A percentile compares a stretch with the other conserved stretches of the same genome.
Conservation (phyloP, 2,888 invertebrate species). For the Lycophotia porphyrea region DNA sequence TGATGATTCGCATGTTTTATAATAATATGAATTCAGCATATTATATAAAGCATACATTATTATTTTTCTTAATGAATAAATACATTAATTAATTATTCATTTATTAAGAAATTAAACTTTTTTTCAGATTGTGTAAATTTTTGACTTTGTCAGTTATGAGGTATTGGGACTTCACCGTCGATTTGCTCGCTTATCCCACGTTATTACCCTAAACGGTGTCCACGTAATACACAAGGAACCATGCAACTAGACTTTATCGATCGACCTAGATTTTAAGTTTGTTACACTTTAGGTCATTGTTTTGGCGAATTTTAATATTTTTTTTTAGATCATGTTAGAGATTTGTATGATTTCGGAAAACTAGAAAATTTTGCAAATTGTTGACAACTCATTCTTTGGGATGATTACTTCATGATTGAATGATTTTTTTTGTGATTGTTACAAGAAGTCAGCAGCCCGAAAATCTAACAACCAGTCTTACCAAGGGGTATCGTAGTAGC, state of each 20-base stretch:
- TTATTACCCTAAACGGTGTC: constrained; percentile 25
- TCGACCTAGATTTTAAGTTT: constrained; percentile 42
- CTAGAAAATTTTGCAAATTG: neutral
- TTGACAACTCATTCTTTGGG: neutral
- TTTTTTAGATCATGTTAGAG: neutral
- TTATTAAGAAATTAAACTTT: too few relatives aligned
- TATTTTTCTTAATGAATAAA: too few relatives aligned
- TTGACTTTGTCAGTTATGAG: too few relatives aligned
- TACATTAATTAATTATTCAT: too few relatives aligned
- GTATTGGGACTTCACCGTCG: too few relatives aligned
- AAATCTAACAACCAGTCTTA: neutral
- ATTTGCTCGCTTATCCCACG: constrained; percentile 15
- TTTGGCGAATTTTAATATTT: constrained; percentile 17
- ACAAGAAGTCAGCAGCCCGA: neutral
- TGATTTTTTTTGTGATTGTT: too few relatives aligned
- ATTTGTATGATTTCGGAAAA: too few relatives aligned
- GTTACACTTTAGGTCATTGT: constrained; percentile 22
- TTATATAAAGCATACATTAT: too few relatives aligned
- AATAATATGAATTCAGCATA: too few relatives aligned
- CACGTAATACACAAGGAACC: constrained; percentile 33
- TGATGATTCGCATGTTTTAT: too few relatives aligned
- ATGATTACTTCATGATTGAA: neutral
- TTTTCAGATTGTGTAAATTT: too few relatives aligned
- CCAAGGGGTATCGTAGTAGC: neutral
- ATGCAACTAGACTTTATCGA: constrained; percentile 40